These are phyloP conservation scores for Abramis brama DNA, from an alignment of 2,113 vertebrate species.

Conservation along the genomic window DNA sequence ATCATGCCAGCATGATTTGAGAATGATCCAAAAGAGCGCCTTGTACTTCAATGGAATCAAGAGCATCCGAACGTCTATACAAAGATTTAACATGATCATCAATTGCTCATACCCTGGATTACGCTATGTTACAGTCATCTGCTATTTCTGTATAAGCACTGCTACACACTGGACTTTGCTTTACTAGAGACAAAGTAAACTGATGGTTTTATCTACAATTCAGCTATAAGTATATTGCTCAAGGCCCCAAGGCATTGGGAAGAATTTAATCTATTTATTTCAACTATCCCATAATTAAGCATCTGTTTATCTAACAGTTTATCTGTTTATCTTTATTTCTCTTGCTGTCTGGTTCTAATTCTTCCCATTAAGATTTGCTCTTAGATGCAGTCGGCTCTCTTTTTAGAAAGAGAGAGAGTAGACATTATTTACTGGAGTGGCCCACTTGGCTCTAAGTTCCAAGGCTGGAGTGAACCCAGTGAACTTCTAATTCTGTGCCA, in stretches of 20 bases:
- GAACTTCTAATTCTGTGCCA: background rate
- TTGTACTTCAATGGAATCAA: background rate
- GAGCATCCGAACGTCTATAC: background rate
- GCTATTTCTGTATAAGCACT: background rate
- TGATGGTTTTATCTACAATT: background rate
- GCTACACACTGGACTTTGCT: background rate
- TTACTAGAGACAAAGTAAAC: background rate
- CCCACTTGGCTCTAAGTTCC: constrained; percentile 26
- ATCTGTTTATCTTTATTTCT: no score
- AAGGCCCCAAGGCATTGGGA: background rate
- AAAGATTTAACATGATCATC: background rate
- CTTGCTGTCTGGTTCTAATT: background rate
- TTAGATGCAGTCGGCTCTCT: background rate
- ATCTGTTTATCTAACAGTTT: background rate
- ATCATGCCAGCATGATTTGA: background rate
- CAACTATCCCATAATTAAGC: background rate
- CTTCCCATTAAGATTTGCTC: background rate
- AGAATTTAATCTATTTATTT: background rate
- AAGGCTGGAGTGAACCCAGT: constrained; percentile 14
- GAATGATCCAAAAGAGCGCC: background rate
- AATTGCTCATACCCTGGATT: background rate
- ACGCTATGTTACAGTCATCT: background rate
- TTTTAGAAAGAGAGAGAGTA: background rate
- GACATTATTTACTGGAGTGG: constrained; percentile 22
- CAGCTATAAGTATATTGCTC: background rate